Evolutionary conservation across 2,888 invertebrate species (phyloP), one percentile per base, ranked within the genome.

Genomic region (Pseudanteris insignis): DNA sequence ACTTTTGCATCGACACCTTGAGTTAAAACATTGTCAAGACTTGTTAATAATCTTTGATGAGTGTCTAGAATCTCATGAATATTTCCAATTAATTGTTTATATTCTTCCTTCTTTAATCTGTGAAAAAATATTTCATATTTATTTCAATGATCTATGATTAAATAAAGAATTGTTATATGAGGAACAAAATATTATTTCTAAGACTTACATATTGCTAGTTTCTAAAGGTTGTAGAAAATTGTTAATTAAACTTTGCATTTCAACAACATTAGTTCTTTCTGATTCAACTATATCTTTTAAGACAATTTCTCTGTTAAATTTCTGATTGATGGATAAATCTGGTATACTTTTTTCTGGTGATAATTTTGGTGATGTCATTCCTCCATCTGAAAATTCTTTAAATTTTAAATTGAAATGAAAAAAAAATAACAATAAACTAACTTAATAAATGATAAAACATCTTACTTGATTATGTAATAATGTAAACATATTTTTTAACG

Each of bases 241-340:
- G 70, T 87, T 89, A 62, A 92, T 86, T 34, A 96, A 84, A 21
- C 89, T 90, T 73, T 92, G 91, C 77, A 96, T 85, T 81, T 96
- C 96, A 2, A 89, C 88, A 14, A 96, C 91, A 83, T 96, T 93
- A 0, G 91, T 90, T 72, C 88, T 89, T 81, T 97, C 96, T 3
- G 96, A 94, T 77, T 96, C 96, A 65, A 95, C 87, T 44, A 97
- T 85, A 81, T 95, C 94, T 79, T 90, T 90, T 28, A 95, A 84
- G 30, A 95, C 94, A 65, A 94, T 89, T 79, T 89, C 89, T 70
- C 91, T 85, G 81, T 92, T 93, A 57, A 89, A 88, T 76, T 89
- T 90, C 68, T 85, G 84, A 71, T 86, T 74, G 1, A 68, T 55
- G 25, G 71, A 84, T 1, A 72, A 70, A 10, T 78, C 78, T 9